phyloP scores from a whole-genome alignment of 2,888 invertebrate genomes.

The Cantharis lateralis region DNA sequence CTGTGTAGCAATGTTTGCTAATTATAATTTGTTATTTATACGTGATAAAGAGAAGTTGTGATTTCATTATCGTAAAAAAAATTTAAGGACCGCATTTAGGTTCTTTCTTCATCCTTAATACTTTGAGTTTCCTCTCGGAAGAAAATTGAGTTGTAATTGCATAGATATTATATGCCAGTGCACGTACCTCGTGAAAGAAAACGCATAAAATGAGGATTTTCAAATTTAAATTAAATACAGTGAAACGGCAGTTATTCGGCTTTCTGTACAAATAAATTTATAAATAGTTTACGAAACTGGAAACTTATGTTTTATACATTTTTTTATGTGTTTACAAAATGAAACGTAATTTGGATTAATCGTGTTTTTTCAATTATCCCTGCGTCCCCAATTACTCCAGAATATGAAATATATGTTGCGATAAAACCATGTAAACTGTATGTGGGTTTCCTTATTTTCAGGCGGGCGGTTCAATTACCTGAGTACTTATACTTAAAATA shows the following conservation, averaged over 20 bases:
- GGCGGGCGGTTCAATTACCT: not conserved
- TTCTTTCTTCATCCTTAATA: not conserved
- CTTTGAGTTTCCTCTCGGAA: not conserved
- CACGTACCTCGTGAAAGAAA: too few species aligned
- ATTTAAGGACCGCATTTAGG: not conserved
- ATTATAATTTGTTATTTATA: not conserved
- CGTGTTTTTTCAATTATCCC: not conserved
- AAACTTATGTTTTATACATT: not conserved
- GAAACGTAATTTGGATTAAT: not conserved
- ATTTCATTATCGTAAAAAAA: not conserved
- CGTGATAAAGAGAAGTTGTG: too few species aligned
- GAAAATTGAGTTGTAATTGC: not conserved
- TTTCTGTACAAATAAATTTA: too few species aligned
- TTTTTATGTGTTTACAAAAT: not conserved
- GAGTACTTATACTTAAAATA: not conserved
- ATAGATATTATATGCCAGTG: too few species aligned
- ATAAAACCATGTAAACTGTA: not conserved
- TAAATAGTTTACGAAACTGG: too few species aligned
- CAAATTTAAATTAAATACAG: too few species aligned
- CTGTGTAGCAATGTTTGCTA: not conserved
- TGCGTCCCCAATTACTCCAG: not conserved
- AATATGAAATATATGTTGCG: not conserved
- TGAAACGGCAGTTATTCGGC: too few species aligned
- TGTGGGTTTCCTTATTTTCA: not conserved
- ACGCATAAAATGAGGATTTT: too few species aligned